Percentiles rank a stretch among this genome's conserved stretches.
Evolutionary conservation across 2,888 invertebrate species (phyloP).

Genomic region (Baccha elongata): DNA sequence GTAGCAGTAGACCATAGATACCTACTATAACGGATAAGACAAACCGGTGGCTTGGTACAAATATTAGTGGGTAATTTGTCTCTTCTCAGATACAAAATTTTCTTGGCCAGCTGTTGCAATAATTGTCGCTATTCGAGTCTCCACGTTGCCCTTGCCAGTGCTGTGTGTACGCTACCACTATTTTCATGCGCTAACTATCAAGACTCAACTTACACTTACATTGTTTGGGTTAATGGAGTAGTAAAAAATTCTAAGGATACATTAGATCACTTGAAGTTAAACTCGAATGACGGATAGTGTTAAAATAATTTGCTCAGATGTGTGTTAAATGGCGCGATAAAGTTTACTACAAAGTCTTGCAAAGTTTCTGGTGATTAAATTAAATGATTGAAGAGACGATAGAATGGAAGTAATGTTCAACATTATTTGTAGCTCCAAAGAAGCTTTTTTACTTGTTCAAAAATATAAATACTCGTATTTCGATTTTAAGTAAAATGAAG

Average conservation of each 20-base stretch:
- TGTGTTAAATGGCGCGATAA: not conserved
- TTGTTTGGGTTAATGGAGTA: constrained; percentile 53
- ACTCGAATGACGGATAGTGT: constrained; percentile 20
- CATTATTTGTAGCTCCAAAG: too few species aligned
- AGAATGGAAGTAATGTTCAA: too few species aligned
- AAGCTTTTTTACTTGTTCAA: too few species aligned
- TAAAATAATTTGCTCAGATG: constrained; percentile 10
- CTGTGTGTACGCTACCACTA: constrained; percentile 34
- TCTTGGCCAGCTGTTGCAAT: constrained; percentile 54
- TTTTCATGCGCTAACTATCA: constrained; percentile 56
- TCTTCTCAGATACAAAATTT: constrained; percentile 36
- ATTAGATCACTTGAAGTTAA: constrained; percentile 30
- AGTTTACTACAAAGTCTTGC: not conserved
- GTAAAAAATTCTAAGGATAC: constrained; percentile 45
- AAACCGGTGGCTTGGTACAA: constrained; percentile 10
- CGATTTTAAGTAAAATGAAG: too few species aligned
- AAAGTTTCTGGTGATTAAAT: too few species aligned
- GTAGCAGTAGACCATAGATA: not conserved
- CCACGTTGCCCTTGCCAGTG: constrained; percentile 1
- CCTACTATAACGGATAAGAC: not conserved
- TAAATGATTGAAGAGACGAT: too few species aligned
- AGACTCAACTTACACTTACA: constrained; percentile 36
- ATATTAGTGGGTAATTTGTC: constrained; percentile 54
- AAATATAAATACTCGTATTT: too few species aligned
- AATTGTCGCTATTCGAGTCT: constrained; percentile 35